Base-by-base conservation (phyloP, 2,888 invertebrate genomes). In the Agrochola macilenta region DNA sequence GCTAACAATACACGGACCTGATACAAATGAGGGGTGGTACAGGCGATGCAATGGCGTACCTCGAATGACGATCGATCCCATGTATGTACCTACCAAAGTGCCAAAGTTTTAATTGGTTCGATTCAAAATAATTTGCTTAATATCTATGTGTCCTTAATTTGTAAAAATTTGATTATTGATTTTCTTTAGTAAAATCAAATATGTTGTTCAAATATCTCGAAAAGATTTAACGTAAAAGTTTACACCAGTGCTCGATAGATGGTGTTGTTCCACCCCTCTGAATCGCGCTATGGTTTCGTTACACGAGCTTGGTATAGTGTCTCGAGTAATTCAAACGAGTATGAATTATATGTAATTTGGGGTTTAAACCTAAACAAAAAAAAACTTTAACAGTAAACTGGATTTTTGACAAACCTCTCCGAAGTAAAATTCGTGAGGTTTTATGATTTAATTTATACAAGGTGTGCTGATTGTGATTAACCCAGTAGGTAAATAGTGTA, bases 231-330 rank as follows among this genome's bases (percentile, higher is more conserved):
- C 43, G 23, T 4, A 20, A 43, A 75, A 30, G 49, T 76, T 39
- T 76, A 61, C 30, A 54, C 17, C 0, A 8, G 14, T 46, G n/a
- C 52, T 63, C 30, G 61, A 75, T 61, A 76, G 76, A 75, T 61
- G 61, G 61, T 35, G 30, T 35, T 63, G 76, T 63, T 20, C 35
- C 11, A 61, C 20, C 26, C 14, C 23, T 43, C 30, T 63, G 52
- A 75, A 76, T 76, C 30, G n/a, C 61, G 52, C 75, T 76, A 61
- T 43, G 76, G 30, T 75, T 75, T 76, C 49, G 49, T 75, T 61
- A 43, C 60, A 49, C 35, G 49, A 20, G 46, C 20, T 72, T 23
- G 58, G 35, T 73, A 43, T 39, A 30, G n/a, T 72, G 43, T 23
- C 12, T 30, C 43, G 39, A 39, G 26, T 30, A 43, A 57, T 8